Conservation (phyloP, 2,113 vertebrate species). For the Pterocles gutturalis region DNA sequence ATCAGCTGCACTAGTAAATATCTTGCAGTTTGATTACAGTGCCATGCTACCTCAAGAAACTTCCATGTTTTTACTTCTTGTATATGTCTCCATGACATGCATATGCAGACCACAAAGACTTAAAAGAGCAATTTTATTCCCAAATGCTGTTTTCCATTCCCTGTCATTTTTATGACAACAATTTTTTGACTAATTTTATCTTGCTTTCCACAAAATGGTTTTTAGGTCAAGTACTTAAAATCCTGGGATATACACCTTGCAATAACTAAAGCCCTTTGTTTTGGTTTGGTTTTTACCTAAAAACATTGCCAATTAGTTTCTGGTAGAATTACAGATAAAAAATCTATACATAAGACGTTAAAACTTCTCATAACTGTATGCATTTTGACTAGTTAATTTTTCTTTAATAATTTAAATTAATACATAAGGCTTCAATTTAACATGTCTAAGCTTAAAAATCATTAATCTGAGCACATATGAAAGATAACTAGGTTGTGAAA, state of each 20-base stretch:
- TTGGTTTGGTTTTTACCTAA: neutral
- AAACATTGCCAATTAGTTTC: neutral
- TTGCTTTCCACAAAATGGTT: neutral
- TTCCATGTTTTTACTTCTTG: neutral
- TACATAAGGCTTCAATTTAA: neutral
- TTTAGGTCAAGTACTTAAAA: neutral
- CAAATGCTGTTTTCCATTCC: neutral
- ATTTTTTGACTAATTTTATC: neutral
- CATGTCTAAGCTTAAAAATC: neutral
- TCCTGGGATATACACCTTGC: neutral
- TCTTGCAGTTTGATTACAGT: neutral
- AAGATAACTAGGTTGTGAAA: neutral
- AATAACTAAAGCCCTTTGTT: neutral
- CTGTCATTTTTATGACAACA: neutral
- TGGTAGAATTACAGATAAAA: neutral
- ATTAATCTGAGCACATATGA: neutral
- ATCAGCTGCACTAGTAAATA: neutral
- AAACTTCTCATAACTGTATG: neutral
- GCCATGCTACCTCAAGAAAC: neutral
- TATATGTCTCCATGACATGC: fast-evolving
- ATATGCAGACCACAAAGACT: neutral
- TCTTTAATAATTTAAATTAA: neutral
- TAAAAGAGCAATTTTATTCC: neutral
- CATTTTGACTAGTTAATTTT: neutral
- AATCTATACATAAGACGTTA: neutral